A percentile compares a stretch with the other conserved stretches of the same genome.
Evolutionary conservation across 2,888 invertebrate genomes (phyloP).

Genomic region (Cephus runcator): DNA sequence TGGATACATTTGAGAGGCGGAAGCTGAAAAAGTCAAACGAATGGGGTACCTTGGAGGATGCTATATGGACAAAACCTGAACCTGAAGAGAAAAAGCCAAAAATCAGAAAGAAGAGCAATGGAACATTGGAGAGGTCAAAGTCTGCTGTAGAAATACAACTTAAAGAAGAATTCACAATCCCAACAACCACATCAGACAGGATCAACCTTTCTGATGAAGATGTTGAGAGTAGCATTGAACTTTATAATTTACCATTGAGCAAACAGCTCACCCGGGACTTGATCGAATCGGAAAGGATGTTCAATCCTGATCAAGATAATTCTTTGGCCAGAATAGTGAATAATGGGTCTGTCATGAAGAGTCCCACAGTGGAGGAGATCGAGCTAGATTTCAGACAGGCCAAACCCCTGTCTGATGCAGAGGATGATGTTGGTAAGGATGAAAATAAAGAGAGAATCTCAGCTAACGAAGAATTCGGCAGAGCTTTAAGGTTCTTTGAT

Average conservation of each 20-base stretch:
- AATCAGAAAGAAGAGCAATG: conserved; percentile 54
- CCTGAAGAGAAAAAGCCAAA: conserved; percentile 40
- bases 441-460: conserved; percentile 15
- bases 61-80: conserved; percentile 71
- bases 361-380: conserved; percentile 46
- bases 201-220: conserved; percentile 30
- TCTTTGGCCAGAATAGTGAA: conserved; percentile 56
- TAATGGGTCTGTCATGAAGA: conserved; percentile 51
- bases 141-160: conserved; percentile 72
- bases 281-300: conserved; percentile 50
- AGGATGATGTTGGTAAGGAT: conserved; percentile 22
- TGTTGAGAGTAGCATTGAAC: conserved; percentile 45
- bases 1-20: conserved; percentile 76
- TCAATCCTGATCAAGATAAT: conserved; percentile 55
- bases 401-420: conserved; percentile 33
- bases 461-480: conserved; percentile 46
- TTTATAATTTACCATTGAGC: conserved; percentile 56
- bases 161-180: conserved; percentile 47
- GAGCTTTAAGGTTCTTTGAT: conserved; percentile 54
- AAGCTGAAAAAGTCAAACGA: conserved; percentile 80
- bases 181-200: conserved; percentile 6
- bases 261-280: conserved; percentile 54
- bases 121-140: conserved; percentile 73
- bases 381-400: conserved; percentile 52
- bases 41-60: conserved; percentile 81